Base-by-base conservation (phyloP, 92 coral and sea anemone genomes). In the Ricordea florida region DNA sequence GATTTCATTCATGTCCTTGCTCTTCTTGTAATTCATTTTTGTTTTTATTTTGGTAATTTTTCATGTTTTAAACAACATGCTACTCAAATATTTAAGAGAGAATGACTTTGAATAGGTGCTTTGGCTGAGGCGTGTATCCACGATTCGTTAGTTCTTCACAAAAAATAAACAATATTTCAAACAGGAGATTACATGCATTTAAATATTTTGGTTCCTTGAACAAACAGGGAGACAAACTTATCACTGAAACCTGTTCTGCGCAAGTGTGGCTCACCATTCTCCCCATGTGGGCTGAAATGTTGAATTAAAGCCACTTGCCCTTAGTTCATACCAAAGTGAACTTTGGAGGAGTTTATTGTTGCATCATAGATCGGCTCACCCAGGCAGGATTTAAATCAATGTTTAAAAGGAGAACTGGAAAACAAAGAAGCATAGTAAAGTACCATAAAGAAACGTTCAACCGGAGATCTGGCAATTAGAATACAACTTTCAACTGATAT, bases 401-500 rank as follows among this genome's bases (percentile, higher is more conserved):
- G n/a, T n/a, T n/a, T n/a, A n/a, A n/a, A n/a, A n/a, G n/a, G n/a
- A n/a, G n/a, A n/a, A n/a, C n/a, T n/a, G n/a, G n/a, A n/a, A n/a
- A n/a, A n/a, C n/a, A n/a, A n/a, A n/a, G n/a, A n/a, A n/a, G n/a
- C n/a, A n/a, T n/a, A n/a, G n/a, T n/a, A n/a, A n/a, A n/a, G n/a
- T n/a, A n/a, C n/a, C n/a, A n/a, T n/a, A n/a, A n/a, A n/a, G n/a
- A n/a, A n/a, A n/a, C n/a, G n/a, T n/a, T n/a, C n/a, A n/a, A n/a
- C n/a, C n/a, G n/a, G n/a, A n/a, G n/a, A n/a, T n/a, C n/a, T n/a
- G n/a, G n/a, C n/a, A n/a, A n/a, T n/a, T n/a, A n/a, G n/a, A n/a
- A n/a, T 70, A 37, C 53, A 52, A 53, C 51, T 37, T 28, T n/a
- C n/a, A 38, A 53, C 53, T 70, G 77, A 70, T 70, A 70, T 52